Conservation (phyloP, 2,113 vertebrate species). For the Sula dactylatra region DNA sequence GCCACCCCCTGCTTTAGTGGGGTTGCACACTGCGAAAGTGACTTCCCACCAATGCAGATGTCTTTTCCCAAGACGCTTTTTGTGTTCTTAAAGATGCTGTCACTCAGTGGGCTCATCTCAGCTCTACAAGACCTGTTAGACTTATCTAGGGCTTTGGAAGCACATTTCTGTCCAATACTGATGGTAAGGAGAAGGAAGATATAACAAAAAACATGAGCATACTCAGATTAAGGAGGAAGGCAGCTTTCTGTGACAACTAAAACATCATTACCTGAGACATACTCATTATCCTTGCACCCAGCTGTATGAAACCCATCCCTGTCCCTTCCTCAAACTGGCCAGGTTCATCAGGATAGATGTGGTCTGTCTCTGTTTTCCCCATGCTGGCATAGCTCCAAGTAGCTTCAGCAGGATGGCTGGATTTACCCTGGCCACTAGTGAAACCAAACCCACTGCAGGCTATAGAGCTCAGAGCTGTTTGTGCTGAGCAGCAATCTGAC, state of each 20-base stretch:
- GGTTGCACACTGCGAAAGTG: background rate
- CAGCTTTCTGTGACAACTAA: background rate
- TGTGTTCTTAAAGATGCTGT: background rate
- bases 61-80: background rate
- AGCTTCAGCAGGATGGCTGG: background rate
- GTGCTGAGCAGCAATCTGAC: background rate
- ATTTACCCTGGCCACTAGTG: background rate
- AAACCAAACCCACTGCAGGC: background rate
- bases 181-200: background rate
- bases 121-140: background rate
- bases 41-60: background rate
- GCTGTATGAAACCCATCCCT: background rate
- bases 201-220: fast-evolving
- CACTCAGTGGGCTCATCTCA: background rate
- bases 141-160: background rate
- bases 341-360: background rate
- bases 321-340: background rate
- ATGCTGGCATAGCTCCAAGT: background rate
- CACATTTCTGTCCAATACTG: background rate
- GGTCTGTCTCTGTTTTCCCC: background rate
- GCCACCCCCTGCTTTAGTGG: background rate
- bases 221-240: background rate
- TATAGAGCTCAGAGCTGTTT: background rate
- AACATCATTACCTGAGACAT: background rate
- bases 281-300: background rate